Evolutionary conservation across 2,113 vertebrate genomes (phyloP), one percentile per base, ranked within the genome.

Genomic region (Halichoeres trimaculatus): DNA sequence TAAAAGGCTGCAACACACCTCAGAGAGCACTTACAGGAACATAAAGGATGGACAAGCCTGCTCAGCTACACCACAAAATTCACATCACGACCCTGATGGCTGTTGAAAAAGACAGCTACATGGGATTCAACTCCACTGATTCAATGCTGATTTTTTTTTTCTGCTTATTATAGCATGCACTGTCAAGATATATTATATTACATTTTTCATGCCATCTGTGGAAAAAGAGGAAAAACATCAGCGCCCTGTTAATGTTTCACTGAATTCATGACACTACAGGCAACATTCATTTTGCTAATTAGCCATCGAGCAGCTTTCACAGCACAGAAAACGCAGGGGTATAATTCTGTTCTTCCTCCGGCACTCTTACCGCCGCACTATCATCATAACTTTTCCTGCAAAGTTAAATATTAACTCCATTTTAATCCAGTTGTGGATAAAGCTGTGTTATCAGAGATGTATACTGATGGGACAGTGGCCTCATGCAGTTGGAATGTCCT

Each of bases 41-140:
- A 54, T 17, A 48, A 68, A 63, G 47, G 71, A 65, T 20, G 60
- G 78, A 62, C 65, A 67, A 41, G 41, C 68, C 76, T 45, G 59
- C 67, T 70, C 13, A 13, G 14, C 4, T 5, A 19, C 19, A n/a
- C 22, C 4, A n/a, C 40, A 20, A 38, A 63, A 68, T 5, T 34
- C 4, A 38, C 1, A 10, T 62, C 43, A 17, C 43, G 6, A 8
- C 43, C 6, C 43, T 45, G 43, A 7, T 45, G 4, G 43, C 8
- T 45, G 43, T 45, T 19, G 17, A 17, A 5, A 19, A 17, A 17
- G 17, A 45, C 14, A 5, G 1, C 38, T 13, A 24, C 35, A 43
- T 20, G 3, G 2, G 10, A 30, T 30, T 30, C 30, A 30, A n/a
- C n/a, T n/a, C n/a, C n/a, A n/a, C n/a, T n/a, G n/a, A n/a, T n/a